phyloP scores from a whole-genome alignment of 2,888 invertebrate genomes.

The Entomobrya proxima region DNA sequence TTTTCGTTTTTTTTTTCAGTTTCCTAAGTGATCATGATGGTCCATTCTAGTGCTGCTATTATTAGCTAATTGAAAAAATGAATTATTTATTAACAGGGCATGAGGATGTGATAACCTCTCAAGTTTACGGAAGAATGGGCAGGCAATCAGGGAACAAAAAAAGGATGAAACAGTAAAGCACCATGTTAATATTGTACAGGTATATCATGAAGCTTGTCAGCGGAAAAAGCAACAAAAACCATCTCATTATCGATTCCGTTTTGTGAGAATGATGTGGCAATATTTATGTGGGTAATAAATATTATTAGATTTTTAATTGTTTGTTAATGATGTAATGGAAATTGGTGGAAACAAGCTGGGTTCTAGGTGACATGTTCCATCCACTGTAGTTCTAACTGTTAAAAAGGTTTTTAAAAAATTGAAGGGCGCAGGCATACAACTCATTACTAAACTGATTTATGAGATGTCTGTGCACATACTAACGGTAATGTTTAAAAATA shows the following conservation, averaged over 20 bases:
- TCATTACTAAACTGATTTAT: too few species aligned
- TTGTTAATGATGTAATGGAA: neutral
- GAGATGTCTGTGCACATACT: too few species aligned
- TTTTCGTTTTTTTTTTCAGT: neutral
- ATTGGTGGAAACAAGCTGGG: neutral
- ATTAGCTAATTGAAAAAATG: neutral
- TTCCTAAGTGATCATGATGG: neutral
- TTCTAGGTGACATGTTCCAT: too few species aligned
- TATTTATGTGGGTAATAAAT: neutral
- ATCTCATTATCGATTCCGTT: slow-evolving; percentile 26
- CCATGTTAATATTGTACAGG: neutral
- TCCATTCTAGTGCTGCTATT: neutral
- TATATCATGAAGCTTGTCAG: neutral
- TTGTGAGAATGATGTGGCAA: neutral
- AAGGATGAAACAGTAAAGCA: slow-evolving; percentile 1
- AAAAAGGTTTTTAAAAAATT: too few species aligned
- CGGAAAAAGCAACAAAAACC: slow-evolving; percentile 8
- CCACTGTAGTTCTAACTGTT: too few species aligned
- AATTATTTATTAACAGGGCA: neutral
- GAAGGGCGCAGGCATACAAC: too few species aligned
- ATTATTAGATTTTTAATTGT: slow-evolving; percentile 2
- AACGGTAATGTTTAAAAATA: too few species aligned
- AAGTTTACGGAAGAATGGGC: slow-evolving; percentile 42
- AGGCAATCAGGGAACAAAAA: slow-evolving; percentile 41
- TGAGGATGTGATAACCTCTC: neutral